Evolutionary conservation across 2,888 invertebrate genomes (phyloP), one percentile per base, ranked within the genome.

Genomic region (Ramazzottius varieornatus): DNA sequence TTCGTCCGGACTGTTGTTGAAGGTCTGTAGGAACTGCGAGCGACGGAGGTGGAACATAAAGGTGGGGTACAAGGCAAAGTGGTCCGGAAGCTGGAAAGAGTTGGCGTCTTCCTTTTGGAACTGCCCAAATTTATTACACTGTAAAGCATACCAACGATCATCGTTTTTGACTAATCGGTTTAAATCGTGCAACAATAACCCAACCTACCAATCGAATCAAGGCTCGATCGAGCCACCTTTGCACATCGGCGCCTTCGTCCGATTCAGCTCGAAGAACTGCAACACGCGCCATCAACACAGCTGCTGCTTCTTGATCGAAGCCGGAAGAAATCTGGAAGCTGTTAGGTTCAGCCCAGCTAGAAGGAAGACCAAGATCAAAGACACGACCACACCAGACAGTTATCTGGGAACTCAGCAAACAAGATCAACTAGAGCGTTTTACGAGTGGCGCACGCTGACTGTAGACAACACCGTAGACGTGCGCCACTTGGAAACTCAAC

Each of bases 61-160:
- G 78, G 98, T 98, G 63, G 98, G 98, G 79, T 94, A 99, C 67
- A 99, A 80, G 67, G 91, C 90, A 79, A 98, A 98, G 79, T 93
- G 94, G 75, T 94, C 94, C 1, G 88, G 84, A 67, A 98, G 82
- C 65, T 93, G 82, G 80, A 98, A 98, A 70, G 92, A 91, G 74
- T 86, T 88, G 24, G 93, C 91, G 78, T 96, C 93, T 74, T 99
- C 96, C 75, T 94, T 94, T 72, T 85, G 84, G 76, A 92, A 99
- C 75, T 98, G 94, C 66, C 96, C 98, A 79, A 99, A 99, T 78
- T 94, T 94, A 78, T 98, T 98, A 76, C 98, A 98, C 87, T 93
- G 78, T 65, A 81, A 79, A 67, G 65, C 46, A 34, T 13, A 65
- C 63, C 65, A 32, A n/a, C 32, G 32, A 34, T 65, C 20, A 32